A percentile compares a stretch with the other conserved stretches of the same genome.
phyloP scores from a whole-genome alignment of 1,140 invertebrate species.

The Drosophila bocki region DNA sequence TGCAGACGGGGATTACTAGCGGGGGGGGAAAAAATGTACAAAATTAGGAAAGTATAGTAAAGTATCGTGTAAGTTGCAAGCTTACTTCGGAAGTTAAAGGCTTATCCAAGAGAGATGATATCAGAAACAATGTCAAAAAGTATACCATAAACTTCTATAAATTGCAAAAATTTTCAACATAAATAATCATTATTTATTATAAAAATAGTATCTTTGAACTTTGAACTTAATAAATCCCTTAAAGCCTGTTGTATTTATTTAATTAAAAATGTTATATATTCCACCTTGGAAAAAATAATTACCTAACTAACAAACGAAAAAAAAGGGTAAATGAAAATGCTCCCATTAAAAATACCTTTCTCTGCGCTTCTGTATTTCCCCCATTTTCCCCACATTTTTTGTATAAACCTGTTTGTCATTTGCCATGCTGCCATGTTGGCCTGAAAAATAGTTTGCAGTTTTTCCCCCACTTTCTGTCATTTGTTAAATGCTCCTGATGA shows the following conservation, averaged over 20 bases:
- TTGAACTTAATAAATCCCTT: no score
- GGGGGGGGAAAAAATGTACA: not conserved
- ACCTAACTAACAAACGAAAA: not conserved
- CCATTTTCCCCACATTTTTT: not conserved
- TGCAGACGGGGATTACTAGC: not conserved
- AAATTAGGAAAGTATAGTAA: not conserved
- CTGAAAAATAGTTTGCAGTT: slow-evolving; percentile 40
- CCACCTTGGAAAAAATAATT: not conserved
- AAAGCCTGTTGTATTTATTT: not conserved
- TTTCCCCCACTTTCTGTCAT: slow-evolving; percentile 8
- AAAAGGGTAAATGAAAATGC: not conserved
- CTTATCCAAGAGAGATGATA: not conserved
- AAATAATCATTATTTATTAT: no score
- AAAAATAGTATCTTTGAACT: no score
- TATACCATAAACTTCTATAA: not conserved
- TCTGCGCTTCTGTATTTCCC: not conserved
- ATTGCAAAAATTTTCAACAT: no score
- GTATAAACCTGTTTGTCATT: slow-evolving; percentile 20
- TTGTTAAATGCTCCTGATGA: slow-evolving; percentile 39
- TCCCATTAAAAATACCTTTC: not conserved
- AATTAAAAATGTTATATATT: no score
- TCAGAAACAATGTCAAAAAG: not conserved
- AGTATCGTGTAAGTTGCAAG: not conserved
- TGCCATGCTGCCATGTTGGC: slow-evolving; percentile 3
- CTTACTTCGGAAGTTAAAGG: not conserved